These are phyloP conservation scores for Odontesthes bonariensis DNA, from an alignment of 2,113 vertebrate genomes.

Conservation along the genomic window DNA sequence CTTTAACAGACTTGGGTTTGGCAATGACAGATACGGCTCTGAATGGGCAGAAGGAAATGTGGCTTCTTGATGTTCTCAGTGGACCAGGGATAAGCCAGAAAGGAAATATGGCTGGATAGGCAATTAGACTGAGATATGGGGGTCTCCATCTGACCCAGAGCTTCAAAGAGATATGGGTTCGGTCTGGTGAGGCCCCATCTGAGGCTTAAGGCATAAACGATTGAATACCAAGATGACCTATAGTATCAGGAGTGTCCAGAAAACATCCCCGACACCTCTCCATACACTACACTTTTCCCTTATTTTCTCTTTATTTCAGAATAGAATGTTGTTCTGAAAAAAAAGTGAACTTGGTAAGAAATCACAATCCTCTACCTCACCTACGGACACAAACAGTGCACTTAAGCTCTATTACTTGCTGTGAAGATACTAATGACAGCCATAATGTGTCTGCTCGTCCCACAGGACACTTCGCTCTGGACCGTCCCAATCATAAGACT, in stretches of 20 bases:
- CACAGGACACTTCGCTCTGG: constrained; percentile 77
- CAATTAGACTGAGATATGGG: constrained; percentile 75
- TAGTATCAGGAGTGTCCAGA: constrained; percentile 42
- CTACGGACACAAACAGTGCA: constrained; percentile 14
- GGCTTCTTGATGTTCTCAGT: constrained; percentile 77
- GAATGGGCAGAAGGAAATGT: constrained; percentile 70
- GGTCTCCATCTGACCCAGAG: constrained; percentile 69
- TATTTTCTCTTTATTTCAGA: not conserved
- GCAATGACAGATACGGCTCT: constrained; percentile 69
- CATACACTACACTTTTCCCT: constrained; percentile 1
- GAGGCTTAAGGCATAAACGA: constrained; percentile 71
- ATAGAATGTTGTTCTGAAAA: not conserved
- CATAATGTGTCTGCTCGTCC: constrained; percentile 79
- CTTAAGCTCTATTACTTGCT: constrained; percentile 49
- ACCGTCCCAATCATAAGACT: constrained; percentile 83
- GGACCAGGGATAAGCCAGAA: constrained; percentile 77
- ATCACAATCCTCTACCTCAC: not conserved
- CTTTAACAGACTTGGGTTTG: constrained; percentile 66
- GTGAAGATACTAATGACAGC: constrained; percentile 78
- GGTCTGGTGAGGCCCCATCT: constrained; percentile 58
- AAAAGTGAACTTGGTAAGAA: constrained; percentile 1
- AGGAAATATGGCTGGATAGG: constrained; percentile 76
- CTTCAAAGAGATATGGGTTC: constrained; percentile 69
- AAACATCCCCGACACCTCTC: constrained; percentile 24
- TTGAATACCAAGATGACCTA: constrained; percentile 72